phyloP scores from a whole-genome alignment of 2,113 vertebrate species.

The Castor canadensis region DNA sequence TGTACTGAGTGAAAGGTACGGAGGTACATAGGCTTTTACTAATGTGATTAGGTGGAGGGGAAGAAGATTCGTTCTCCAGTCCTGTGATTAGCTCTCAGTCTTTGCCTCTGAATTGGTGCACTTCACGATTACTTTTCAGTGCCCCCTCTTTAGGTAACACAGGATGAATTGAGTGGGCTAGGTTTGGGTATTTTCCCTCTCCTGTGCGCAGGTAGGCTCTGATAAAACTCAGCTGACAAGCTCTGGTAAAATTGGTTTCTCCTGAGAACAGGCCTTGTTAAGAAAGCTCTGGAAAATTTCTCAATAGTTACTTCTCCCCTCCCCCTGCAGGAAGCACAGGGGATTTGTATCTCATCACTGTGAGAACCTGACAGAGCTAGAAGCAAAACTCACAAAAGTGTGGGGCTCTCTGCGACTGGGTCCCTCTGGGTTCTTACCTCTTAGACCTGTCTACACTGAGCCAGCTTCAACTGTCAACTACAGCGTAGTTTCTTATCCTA shows the following conservation, averaged over 20 bases:
- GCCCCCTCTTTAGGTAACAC: neutral
- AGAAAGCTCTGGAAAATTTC: neutral
- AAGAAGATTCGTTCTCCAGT: neutral
- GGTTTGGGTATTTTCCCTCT: neutral
- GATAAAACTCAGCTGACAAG: too few relatives aligned
- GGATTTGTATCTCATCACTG: neutral
- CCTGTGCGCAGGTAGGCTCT: too few relatives aligned
- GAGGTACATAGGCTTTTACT: neutral
- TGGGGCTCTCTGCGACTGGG: neutral
- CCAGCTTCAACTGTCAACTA: neutral
- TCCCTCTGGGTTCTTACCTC: neutral
- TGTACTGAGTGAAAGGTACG: neutral
- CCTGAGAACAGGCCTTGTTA: neutral
- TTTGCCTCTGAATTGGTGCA: neutral
- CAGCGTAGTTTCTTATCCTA: neutral
- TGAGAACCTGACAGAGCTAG: neutral
- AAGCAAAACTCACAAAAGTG: too few relatives aligned
- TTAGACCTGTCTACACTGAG: neutral
- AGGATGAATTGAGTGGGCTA: neutral
- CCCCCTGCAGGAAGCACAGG: neutral
- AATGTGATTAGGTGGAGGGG: neutral
- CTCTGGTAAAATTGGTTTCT: too few relatives aligned
- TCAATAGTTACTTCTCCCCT: neutral
- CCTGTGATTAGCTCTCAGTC: neutral
- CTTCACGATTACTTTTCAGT: neutral